These are phyloP conservation scores for Vireo altiloquus DNA, from an alignment of 2,113 vertebrate species.

Conservation along the genomic window DNA sequence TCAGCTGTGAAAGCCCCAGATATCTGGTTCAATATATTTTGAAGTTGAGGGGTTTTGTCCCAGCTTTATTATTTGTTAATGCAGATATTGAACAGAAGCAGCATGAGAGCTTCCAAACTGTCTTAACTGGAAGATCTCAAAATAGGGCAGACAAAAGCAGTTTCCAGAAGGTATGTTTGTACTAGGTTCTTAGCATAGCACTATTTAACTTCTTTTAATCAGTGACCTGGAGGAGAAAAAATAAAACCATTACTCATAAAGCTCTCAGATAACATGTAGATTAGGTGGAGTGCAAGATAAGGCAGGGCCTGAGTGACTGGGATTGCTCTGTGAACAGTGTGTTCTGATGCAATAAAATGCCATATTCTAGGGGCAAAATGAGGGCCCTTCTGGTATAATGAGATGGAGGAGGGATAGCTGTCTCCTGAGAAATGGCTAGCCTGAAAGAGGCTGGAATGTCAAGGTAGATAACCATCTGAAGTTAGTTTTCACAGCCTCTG, in stretches of 20 bases:
- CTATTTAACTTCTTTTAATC: slow-evolving; percentile 53
- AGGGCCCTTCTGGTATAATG: neutral
- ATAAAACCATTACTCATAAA: slow-evolving; percentile 29
- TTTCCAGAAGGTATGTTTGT: slow-evolving; percentile 30
- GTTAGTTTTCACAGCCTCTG: neutral
- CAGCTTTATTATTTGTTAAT: neutral
- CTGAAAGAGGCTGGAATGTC: neutral
- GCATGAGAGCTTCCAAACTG: neutral
- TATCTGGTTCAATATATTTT: neutral
- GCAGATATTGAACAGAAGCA: neutral
- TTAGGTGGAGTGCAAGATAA: slow-evolving; percentile 41
- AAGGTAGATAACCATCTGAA: neutral
- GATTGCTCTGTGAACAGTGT: neutral
- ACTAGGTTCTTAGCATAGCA: neutral
- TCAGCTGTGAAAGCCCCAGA: neutral
- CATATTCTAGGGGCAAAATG: neutral
- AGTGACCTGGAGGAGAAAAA: neutral
- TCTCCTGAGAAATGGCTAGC: neutral
- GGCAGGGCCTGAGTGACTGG: neutral
- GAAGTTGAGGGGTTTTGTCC: neutral
- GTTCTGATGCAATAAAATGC: slow-evolving; percentile 23
- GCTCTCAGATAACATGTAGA: neutral
- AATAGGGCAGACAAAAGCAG: neutral
- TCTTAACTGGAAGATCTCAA: neutral
- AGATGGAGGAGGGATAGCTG: neutral